Percentiles rank a stretch among this genome's conserved stretches.
phyloP scores from a whole-genome alignment of 2,113 vertebrate species.

The Myanophis thanlyinensis region DNA sequence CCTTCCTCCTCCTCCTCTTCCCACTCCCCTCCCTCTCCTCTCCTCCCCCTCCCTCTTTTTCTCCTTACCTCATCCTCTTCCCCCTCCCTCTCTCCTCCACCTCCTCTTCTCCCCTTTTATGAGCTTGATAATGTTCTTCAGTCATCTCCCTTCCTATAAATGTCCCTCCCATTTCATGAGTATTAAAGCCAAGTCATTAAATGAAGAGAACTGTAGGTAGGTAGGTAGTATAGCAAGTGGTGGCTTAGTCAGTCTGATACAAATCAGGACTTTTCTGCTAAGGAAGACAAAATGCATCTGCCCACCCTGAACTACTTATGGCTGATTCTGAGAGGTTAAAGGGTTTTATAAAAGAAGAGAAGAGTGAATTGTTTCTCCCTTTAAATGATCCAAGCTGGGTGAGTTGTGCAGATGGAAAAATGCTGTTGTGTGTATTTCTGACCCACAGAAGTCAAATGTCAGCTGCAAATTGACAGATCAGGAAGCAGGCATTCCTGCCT shows the following conservation, averaged over 20 bases:
- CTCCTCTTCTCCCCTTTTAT: constrained; percentile 52
- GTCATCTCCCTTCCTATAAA: constrained; percentile 51
- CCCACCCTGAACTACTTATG: not conserved
- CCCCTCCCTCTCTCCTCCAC: constrained; percentile 51
- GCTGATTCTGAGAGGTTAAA: constrained; percentile 22
- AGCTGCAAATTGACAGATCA: constrained; percentile 57
- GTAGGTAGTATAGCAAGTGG: constrained; percentile 54
- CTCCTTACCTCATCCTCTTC: constrained; percentile 42
- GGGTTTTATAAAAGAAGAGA: constrained; percentile 27
- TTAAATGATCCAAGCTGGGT: constrained; percentile 46
- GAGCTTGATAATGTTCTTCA: constrained; percentile 58
- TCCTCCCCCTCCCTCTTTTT: not conserved
- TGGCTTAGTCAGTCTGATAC: constrained; percentile 55
- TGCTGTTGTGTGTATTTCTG: constrained; percentile 46
- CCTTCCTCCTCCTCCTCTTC: constrained; percentile 41
- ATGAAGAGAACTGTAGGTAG: constrained; percentile 38
- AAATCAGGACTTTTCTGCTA: constrained; percentile 24
- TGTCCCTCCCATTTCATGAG: constrained; percentile 45
- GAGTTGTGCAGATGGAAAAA: constrained; percentile 49
- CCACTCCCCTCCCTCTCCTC: not conserved
- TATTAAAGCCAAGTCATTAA: constrained; percentile 60
- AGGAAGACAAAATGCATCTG: not conserved
- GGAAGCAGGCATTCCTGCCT: constrained; percentile 57
- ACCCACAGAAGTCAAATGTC: constrained; percentile 38
- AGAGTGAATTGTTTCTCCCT: constrained; percentile 45